Percentiles rank a stretch among this genome's conserved stretches.
These are phyloP conservation scores for Artibeus lituratus DNA, from an alignment of 2,797 vertebrate species.

Conservation along the genomic window DNA sequence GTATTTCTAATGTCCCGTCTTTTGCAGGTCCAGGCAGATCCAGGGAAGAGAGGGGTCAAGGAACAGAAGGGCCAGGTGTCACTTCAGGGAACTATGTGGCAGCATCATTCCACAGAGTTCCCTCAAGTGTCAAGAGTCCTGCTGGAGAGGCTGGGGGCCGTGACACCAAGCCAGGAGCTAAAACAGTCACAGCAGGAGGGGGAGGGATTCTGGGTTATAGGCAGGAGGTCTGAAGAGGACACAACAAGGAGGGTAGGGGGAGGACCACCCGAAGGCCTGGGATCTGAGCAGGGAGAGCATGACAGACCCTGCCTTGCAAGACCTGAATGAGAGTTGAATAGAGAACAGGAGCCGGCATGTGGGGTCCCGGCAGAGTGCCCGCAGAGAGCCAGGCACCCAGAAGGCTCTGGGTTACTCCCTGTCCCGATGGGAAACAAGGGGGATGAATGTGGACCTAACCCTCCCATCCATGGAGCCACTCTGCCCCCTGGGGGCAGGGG, in stretches of 20 bases:
- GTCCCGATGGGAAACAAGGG: rapidly evolving
- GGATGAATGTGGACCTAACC: rapidly evolving
- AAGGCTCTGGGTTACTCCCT: not conserved
- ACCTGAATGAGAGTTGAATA: not conserved
- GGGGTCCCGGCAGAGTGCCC: not conserved
- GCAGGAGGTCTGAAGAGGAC: not conserved
- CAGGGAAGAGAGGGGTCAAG: not conserved
- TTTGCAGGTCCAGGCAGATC: not conserved
- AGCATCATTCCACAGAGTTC: not conserved
- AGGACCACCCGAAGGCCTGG: not conserved
- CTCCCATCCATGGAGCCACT: not conserved
- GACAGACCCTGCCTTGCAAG: not conserved
- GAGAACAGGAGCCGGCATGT: not conserved
- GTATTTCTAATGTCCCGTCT: not conserved
- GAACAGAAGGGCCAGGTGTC: not conserved
- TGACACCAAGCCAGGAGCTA: not conserved
- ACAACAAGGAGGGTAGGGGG: not conserved
- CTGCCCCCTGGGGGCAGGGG: conserved; percentile 21
- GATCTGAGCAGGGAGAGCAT: not conserved
- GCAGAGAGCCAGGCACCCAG: not conserved
- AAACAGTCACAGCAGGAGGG: not conserved
- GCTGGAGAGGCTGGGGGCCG: not conserved
- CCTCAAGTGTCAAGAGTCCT: not conserved
- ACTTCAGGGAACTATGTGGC: no score
- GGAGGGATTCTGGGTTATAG: not conserved